Evolutionary conservation across 2,113 vertebrate species (phyloP).

Genomic region (Semicossyphus pulcher): DNA sequence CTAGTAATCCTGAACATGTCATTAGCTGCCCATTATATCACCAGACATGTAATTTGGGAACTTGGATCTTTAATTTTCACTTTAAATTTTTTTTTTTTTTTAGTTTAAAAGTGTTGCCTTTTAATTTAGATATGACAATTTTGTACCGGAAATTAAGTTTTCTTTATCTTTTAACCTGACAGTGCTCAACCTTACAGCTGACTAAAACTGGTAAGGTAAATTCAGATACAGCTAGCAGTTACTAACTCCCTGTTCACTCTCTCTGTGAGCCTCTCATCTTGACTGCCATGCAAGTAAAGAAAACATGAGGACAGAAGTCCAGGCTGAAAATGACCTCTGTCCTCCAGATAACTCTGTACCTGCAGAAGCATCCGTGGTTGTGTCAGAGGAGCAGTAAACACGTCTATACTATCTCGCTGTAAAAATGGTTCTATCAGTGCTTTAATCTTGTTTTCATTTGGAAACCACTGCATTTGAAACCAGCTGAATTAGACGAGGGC

Average conservation of each 20-base stretch:
- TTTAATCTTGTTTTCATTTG: slow-evolving; percentile 49
- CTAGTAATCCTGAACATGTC: slow-evolving; percentile 59
- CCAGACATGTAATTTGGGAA: slow-evolving; percentile 51
- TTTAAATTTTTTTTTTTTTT: slow-evolving; percentile 46
- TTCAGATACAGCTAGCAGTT: slow-evolving; percentile 22
- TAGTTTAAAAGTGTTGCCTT: slow-evolving; percentile 35
- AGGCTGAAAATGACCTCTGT: slow-evolving; percentile 25
- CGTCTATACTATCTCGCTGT: background rate
- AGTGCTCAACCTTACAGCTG: slow-evolving; percentile 11
- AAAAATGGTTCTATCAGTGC: slow-evolving; percentile 4
- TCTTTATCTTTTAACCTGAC: slow-evolving; percentile 60
- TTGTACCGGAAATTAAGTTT: slow-evolving; percentile 58
- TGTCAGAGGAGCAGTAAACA: slow-evolving; percentile 6
- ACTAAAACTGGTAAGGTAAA: slow-evolving; percentile 5
- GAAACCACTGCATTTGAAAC: slow-evolving; percentile 40
- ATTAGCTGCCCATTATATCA: slow-evolving; percentile 63
- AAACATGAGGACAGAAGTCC: slow-evolving; percentile 8
- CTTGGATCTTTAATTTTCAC: slow-evolving; percentile 57
- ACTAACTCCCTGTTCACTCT: slow-evolving; percentile 1
- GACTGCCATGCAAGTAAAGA: slow-evolving; percentile 19
- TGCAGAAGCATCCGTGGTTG: slow-evolving; percentile 15
- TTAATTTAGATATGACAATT: slow-evolving; percentile 58
- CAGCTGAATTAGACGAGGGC: slow-evolving; percentile 40
- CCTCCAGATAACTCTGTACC: slow-evolving; percentile 22
- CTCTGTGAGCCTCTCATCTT: slow-evolving; percentile 12